Conservation (phyloP, 2,888 invertebrate species). For the Drosophila subquinaria region DNA sequence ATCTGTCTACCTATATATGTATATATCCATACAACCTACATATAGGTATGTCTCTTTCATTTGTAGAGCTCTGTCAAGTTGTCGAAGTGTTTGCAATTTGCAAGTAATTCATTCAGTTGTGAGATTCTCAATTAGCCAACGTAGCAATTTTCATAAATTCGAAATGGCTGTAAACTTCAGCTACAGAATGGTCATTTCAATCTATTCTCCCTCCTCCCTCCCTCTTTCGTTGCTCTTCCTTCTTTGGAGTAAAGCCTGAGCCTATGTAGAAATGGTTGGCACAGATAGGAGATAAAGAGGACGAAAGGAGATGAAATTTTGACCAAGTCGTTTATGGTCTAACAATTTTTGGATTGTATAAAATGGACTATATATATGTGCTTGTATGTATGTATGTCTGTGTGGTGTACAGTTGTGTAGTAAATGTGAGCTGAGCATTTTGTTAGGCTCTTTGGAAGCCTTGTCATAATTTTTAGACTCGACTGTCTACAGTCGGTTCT, state of each 20-base stretch:
- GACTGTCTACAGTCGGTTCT: slow-evolving; percentile 33
- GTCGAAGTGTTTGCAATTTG: background rate
- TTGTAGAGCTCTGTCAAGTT: slow-evolving; percentile 4
- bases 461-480: slow-evolving; percentile 57
- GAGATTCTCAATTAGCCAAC: slow-evolving; percentile 32
- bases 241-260: slow-evolving; percentile 22
- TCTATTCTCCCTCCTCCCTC: slow-evolving; percentile 1
- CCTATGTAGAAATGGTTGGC: slow-evolving; percentile 1
- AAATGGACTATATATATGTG: slow-evolving; percentile 25
- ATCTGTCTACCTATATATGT: background rate
- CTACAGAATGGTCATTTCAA: slow-evolving; percentile 31
- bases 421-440: slow-evolving; percentile 57
- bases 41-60: background rate
- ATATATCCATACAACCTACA: background rate
- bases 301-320: slow-evolving; percentile 39
- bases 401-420: slow-evolving; percentile 65
- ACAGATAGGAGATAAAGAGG: slow-evolving; percentile 1
- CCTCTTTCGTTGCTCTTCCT: background rate
- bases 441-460: slow-evolving; percentile 71
- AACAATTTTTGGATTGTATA: slow-evolving; percentile 56
- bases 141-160: slow-evolving; percentile 62
- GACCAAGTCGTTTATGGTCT: slow-evolving; percentile 68
- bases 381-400: slow-evolving; percentile 17
- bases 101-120: slow-evolving; percentile 28
- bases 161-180: slow-evolving; percentile 45